Base-by-base conservation (phyloP, 1,140 invertebrate genomes). In the Heliconius himera region DNA sequence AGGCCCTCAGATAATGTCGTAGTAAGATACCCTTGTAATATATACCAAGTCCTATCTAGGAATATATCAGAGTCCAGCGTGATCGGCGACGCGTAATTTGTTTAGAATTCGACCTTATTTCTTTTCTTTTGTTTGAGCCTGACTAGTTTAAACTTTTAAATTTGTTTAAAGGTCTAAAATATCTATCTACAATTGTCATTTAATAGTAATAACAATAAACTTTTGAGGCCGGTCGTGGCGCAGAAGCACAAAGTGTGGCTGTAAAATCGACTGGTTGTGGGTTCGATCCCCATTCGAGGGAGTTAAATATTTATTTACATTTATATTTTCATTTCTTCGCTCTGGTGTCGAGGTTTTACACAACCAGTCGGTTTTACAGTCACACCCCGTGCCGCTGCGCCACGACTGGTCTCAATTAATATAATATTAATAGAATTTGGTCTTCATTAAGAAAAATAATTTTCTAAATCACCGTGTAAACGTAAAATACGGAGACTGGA, bases 21-120 rank as follows among this genome's bases (percentile, higher is more conserved):
- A 0, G 66, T 29, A 56, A 29, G 26, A 73, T 60, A 56, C 70
- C 73, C 51, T 70, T 60, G 74, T 72, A 72, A 72, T 72, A 72
- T 79, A 76, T 78, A 66, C 71, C 49, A 73, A 22, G 72, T 73
- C 54, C 73, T 49, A 76, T 78, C 73, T 78, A 78, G 51, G 56
- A 77, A 81, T 81, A 78, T 78, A 81, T 81, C 80, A 82, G 51
- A 77, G 76, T 79, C 74, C 18, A 76, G 74, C 74, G 41, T 79
- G 81, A 79, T 79, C 74, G 77, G 33, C 33, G 80, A 78, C 73
- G 54, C 33, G 74, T 76, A 49, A 82, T 82, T 76, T 76, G 74
- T 79, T 73, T 76, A n/a, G 70, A 73, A 79, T 76, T 60, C 46
- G 71, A 56, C 72, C 16, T 36, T 4, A 18, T 46, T 74, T 56